Conservation (phyloP, 2,797 vertebrate species). For the Brachymystax lenok region DNA sequence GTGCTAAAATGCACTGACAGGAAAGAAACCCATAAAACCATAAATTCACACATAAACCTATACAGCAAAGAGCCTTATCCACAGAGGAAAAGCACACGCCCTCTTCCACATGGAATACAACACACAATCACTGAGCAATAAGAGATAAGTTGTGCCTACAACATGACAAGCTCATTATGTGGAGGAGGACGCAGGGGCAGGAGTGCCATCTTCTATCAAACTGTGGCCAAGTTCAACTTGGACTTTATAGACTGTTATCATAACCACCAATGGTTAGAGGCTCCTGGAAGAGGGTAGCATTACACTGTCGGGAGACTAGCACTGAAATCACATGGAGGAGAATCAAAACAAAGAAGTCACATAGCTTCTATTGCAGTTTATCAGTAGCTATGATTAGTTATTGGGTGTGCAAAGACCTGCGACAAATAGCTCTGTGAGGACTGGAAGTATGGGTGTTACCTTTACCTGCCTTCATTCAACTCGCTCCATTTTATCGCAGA, state of each 20-base stretch:
- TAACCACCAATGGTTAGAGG: not conserved
- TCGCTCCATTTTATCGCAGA: not conserved
- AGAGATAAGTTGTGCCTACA: constrained; percentile 39
- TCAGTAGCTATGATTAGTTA: constrained; percentile 21
- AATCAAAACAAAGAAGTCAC: no score
- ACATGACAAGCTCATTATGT: not conserved
- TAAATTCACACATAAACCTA: not conserved
- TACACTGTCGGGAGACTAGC: not conserved
- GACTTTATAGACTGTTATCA: not conserved
- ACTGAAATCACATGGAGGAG: no score
- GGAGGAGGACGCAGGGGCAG: constrained; percentile 25
- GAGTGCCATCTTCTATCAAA: constrained; percentile 10
- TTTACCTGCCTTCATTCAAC: no score
- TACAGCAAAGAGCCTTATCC: not conserved
- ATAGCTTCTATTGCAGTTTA: no score
- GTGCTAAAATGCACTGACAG: not conserved
- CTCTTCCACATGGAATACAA: constrained; percentile 15
- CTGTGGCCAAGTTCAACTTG: not conserved
- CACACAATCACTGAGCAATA: constrained; percentile 24
- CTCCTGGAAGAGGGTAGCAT: not conserved
- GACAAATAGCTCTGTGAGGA: constrained; percentile 9
- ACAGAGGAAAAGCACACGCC: constrained; percentile 22
- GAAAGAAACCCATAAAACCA: constrained; percentile 17
- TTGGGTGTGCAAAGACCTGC: constrained; percentile 1
- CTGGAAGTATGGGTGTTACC: not conserved